Evolutionary conservation across 2,797 vertebrate species (phyloP).

Genomic region (Pogonophryne albipinna): DNA sequence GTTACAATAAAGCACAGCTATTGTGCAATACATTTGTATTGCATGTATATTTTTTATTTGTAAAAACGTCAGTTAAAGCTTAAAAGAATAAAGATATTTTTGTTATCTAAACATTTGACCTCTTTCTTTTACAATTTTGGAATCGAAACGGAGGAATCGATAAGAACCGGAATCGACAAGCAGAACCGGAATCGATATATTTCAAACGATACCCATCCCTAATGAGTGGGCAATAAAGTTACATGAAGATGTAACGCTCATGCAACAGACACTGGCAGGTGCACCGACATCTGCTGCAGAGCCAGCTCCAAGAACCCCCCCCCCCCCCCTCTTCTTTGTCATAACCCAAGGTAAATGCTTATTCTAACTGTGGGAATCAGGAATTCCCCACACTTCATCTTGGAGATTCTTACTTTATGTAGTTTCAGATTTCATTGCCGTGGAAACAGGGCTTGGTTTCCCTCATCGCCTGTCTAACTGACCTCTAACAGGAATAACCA

Average conservation of each 20-base stretch:
- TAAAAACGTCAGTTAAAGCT: too few species aligned
- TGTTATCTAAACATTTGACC: too few species aligned
- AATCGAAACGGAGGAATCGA: too few species aligned
- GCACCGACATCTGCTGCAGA: conserved; percentile 60
- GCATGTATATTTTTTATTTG: too few species aligned
- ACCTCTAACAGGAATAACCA: conserved; percentile 59
- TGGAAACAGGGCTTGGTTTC: conserved; percentile 9
- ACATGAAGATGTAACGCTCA: conserved; percentile 68
- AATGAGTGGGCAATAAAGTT: conserved; percentile 54
- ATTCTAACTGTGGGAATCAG: conserved; percentile 3
- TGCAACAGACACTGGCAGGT: conserved; percentile 69
- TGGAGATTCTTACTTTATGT: conserved; percentile 18
- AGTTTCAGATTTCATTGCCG: conserved; percentile 18
- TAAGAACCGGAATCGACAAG: too few species aligned
- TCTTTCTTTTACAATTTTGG: too few species aligned
- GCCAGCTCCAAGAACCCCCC: conserved; percentile 24
- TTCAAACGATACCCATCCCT: too few species aligned
- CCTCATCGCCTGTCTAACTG: conserved; percentile 13
- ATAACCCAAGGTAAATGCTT: conserved; percentile 5
- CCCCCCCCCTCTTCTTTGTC: conserved; percentile 2
- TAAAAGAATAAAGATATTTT: too few species aligned
- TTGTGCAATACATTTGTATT: too few species aligned
- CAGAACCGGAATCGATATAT: too few species aligned
- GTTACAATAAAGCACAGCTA: too few species aligned
- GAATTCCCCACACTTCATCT: conserved; percentile 21